A percentile compares a stretch with the other conserved stretches of the same genome.
These are phyloP conservation scores for Anolis carolinensis DNA, from an alignment of 2,113 vertebrate species.

Conservation along the genomic window DNA sequence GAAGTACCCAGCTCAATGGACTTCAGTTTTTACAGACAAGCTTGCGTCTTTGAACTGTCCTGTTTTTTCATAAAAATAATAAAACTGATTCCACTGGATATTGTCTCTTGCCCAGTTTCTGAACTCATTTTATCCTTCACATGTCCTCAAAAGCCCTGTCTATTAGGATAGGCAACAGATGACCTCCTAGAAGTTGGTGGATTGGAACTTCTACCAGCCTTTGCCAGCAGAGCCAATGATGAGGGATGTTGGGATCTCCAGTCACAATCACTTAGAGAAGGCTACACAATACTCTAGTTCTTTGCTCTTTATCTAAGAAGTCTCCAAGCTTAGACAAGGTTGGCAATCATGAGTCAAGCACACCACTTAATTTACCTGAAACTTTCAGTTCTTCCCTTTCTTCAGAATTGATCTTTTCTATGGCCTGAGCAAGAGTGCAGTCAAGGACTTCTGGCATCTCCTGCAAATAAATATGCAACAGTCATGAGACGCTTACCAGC, in stretches of 20 bases:
- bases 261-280: not conserved
- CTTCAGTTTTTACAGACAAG: too few relatives aligned
- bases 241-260: not conserved
- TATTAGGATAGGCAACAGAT: not conserved
- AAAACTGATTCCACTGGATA: too few relatives aligned
- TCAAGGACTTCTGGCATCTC: slow-evolving; percentile 84
- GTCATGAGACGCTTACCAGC: slow-evolving; percentile 42
- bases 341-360: not conserved
- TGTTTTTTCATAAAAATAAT: too few relatives aligned
- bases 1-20: too few relatives aligned
- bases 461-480: slow-evolving; percentile 73
- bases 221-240: not conserved
- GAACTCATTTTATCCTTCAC: not conserved
- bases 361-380: slow-evolving; percentile 81
- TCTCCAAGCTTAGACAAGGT: not conserved
- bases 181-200: not conserved
- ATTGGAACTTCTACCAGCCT: not conserved
- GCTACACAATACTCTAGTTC: not conserved
- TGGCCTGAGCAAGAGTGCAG: slow-evolving; percentile 83
- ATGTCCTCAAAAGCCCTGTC: too few relatives aligned
- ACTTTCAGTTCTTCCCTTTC: slow-evolving; percentile 97
- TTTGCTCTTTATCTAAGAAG: not conserved
- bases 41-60: too few relatives aligned
- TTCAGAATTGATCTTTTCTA: slow-evolving; percentile 92
- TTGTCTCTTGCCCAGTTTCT: too few relatives aligned